Percentiles rank a stretch among this genome's conserved stretches.
These are phyloP conservation scores for Onchidella celtica DNA, from an alignment of 2,888 invertebrate genomes.

Conservation along the genomic window DNA sequence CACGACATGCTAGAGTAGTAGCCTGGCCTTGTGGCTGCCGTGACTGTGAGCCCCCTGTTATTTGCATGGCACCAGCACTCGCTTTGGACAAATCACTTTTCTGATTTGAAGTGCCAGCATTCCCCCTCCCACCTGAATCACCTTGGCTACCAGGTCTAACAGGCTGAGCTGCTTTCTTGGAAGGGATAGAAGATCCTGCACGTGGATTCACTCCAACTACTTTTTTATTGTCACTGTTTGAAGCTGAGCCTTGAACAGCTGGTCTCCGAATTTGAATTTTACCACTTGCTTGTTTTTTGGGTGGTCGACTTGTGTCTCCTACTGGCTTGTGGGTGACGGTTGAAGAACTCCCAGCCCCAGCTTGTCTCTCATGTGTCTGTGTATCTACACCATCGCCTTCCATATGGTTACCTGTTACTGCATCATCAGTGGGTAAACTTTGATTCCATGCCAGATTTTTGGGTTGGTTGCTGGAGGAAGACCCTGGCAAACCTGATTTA, in stretches of 20 bases:
- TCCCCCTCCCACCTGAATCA: slow-evolving; percentile 1
- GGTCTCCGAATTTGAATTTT: slow-evolving; percentile 50
- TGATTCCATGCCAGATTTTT: slow-evolving; percentile 37
- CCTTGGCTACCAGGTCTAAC: slow-evolving; percentile 8
- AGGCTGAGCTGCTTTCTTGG: slow-evolving; percentile 11
- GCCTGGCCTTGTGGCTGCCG: slow-evolving; percentile 1
- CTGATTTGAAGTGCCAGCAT: not conserved
- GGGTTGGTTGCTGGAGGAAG: not conserved
- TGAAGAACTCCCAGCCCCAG: slow-evolving; percentile 31
- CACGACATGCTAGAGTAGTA: slow-evolving; percentile 11
- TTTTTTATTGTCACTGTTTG: slow-evolving; percentile 23
- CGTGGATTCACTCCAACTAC: not conserved
- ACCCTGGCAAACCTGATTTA: not conserved
- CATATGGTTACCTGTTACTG: not conserved
- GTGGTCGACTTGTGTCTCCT: not conserved
- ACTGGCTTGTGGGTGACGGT: slow-evolving; percentile 9
- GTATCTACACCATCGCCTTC: slow-evolving; percentile 28
- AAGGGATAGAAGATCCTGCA: not conserved
- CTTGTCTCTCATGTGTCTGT: slow-evolving; percentile 33
- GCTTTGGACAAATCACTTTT: slow-evolving; percentile 10
- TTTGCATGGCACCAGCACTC: not conserved
- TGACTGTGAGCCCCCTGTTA: not conserved
- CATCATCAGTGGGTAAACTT: slow-evolving; percentile 22
- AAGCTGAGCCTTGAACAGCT: slow-evolving; percentile 55
- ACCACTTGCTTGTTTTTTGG: not conserved